These are phyloP conservation scores for Acanthurus lineatus DNA, from an alignment of 2,797 vertebrate genomes.

Conservation along the genomic window DNA sequence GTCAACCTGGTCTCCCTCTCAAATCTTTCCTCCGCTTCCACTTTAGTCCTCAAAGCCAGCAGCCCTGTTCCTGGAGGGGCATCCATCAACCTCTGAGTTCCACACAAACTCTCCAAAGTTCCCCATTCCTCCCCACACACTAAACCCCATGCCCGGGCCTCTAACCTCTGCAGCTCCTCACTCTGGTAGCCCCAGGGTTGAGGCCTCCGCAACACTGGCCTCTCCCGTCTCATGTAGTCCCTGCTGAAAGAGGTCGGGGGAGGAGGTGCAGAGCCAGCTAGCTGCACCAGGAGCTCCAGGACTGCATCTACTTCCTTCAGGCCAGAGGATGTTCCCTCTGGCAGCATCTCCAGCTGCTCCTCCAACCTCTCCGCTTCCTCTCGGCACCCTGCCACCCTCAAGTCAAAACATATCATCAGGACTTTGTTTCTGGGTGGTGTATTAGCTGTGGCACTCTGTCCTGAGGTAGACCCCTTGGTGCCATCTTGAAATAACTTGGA, in stretches of 20 bases:
- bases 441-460: constrained; percentile 56
- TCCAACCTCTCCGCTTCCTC: constrained; percentile 93
- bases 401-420: constrained; percentile 95
- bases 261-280: constrained; percentile 91
- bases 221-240: constrained; percentile 85
- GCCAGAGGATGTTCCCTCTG: constrained; percentile 73
- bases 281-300: constrained; percentile 91
- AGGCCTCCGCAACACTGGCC: constrained; percentile 79
- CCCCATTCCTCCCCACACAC: constrained; percentile 86
- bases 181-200: constrained; percentile 82
- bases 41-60: constrained; percentile 83
- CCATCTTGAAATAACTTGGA: constrained; percentile 90
- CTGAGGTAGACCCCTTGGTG: constrained; percentile 66
- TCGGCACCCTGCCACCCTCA: constrained; percentile 89
- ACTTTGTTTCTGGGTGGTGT: constrained; percentile 92
- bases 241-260: constrained; percentile 81
- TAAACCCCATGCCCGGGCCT: constrained; percentile 85
- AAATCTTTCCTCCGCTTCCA: constrained; percentile 90
- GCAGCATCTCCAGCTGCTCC: constrained; percentile 87
- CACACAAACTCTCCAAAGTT: constrained; percentile 80
- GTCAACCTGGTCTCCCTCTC: constrained; percentile 92
- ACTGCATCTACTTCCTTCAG: constrained; percentile 86
- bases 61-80: constrained; percentile 89
- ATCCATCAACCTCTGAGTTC: constrained; percentile 90
- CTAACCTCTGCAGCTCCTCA: constrained; percentile 84